Evolutionary conservation across 30 jellyfish, hydroid and myxozoan genomes (phyloP).

Genomic region (Aurelia aurita): DNA sequence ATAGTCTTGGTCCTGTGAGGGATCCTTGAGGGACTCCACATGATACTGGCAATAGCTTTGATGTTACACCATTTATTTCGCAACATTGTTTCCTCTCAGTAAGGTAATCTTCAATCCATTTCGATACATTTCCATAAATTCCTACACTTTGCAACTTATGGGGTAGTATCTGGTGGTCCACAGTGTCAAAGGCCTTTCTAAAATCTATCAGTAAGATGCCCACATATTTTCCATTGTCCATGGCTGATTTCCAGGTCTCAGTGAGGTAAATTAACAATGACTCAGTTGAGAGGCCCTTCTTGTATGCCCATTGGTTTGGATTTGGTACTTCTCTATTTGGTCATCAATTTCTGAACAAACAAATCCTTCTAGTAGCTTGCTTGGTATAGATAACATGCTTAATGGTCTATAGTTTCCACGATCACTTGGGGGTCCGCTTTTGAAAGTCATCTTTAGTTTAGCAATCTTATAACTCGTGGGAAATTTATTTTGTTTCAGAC

Average conservation of each 20-base stretch:
- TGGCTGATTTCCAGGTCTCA: slow-evolving; percentile 39
- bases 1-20: slow-evolving; percentile 27
- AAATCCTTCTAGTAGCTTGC: not conserved
- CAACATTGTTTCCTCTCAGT: slow-evolving; percentile 12
- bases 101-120: not conserved
- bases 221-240: slow-evolving; percentile 25
- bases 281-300: slow-evolving; percentile 27
- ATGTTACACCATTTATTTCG: slow-evolving; percentile 6
- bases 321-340: slow-evolving; percentile 14
- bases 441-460: not conserved
- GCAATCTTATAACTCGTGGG: slow-evolving; percentile 9
- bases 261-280: slow-evolving; percentile 23
- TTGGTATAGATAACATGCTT: too few relatives aligned
- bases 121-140: not conserved
- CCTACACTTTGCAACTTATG: slow-evolving; percentile 2
- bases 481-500: not conserved
- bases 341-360: slow-evolving; percentile 23
- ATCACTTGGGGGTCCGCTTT: slow-evolving; percentile 28
- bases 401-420: too few relatives aligned
- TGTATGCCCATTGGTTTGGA: slow-evolving; percentile 47
- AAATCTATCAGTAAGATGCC: slow-evolving; percentile 40
- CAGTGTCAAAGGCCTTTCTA: not conserved
- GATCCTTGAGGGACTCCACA: slow-evolving; percentile 50
- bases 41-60: not conserved
- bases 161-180: slow-evolving; percentile 9